These are phyloP conservation scores for Semicossyphus pulcher DNA, from an alignment of 2,113 vertebrate genomes.

Conservation along the genomic window DNA sequence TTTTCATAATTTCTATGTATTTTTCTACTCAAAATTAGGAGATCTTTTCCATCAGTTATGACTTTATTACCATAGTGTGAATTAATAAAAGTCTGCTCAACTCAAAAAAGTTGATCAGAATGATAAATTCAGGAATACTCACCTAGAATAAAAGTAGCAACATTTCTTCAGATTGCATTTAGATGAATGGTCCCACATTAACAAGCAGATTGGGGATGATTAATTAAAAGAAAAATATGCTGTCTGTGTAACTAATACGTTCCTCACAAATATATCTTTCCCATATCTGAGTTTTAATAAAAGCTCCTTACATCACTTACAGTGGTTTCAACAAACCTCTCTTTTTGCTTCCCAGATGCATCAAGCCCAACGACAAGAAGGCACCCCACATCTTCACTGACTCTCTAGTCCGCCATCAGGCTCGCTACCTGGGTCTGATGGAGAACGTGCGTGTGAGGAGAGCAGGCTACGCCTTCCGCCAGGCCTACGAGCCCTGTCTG, in stretches of 20 bases:
- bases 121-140: too few relatives aligned
- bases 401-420: constrained; percentile 92
- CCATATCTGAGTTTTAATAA: too few relatives aligned
- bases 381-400: constrained; percentile 92
- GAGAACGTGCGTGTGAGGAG: constrained; percentile 96
- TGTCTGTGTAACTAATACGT: background rate
- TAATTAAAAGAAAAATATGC: background rate
- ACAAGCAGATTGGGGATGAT: too few relatives aligned
- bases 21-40: too few relatives aligned
- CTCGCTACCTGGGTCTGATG: constrained; percentile 94
- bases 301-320: background rate
- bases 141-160: background rate
- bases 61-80: background rate
- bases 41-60: too few relatives aligned
- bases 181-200: too few relatives aligned
- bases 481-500: constrained; percentile 93
- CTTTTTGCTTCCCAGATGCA: constrained; percentile 84
- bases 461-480: constrained; percentile 96
- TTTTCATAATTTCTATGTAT: too few relatives aligned
- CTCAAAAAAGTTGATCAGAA: too few relatives aligned
- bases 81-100: too few relatives aligned
- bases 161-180: background rate
- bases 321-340: background rate
- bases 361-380: constrained; percentile 99
- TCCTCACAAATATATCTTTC: too few relatives aligned